Conservation (phyloP, 2,888 invertebrate species). For the Polietes domitor region DNA sequence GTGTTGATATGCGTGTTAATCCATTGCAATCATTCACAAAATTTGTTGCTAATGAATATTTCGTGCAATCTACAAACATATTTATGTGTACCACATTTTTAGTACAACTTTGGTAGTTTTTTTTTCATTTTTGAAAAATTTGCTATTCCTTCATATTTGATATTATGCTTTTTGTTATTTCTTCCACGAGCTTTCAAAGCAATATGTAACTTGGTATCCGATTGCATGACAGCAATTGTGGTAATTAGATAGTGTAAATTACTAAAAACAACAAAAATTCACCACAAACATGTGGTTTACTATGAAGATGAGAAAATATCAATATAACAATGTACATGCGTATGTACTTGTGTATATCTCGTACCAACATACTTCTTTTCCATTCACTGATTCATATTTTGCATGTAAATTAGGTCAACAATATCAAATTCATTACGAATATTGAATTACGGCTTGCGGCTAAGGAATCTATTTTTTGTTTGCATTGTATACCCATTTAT, state of each 20-base stretch:
- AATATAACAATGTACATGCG: neutral
- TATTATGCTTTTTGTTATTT: neutral
- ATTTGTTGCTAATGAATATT: conserved; percentile 50
- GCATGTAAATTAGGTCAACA: conserved; percentile 38
- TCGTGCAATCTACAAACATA: conserved; percentile 47
- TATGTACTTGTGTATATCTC: neutral
- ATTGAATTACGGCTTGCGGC: no score
- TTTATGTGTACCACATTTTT: conserved; percentile 35
- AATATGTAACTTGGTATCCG: conserved; percentile 36
- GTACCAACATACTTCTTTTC: conserved; percentile 6
- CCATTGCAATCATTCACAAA: conserved; percentile 22
- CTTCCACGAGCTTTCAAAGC: neutral
- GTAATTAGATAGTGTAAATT: conserved; percentile 48
- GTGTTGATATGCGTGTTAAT: neutral
- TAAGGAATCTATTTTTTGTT: neutral
- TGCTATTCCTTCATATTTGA: conserved; percentile 26
- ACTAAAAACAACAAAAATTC: conserved; percentile 2
- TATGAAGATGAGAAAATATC: conserved; percentile 33
- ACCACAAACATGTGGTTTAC: conserved; percentile 14
- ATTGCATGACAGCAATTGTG: conserved; percentile 51
- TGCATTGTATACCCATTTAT: no score
- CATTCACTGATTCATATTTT: neutral
- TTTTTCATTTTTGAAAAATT: no score
- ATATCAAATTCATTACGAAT: neutral
- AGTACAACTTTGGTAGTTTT: neutral